These are phyloP conservation scores for Amphilophus citrinellus DNA, from an alignment of 2,113 vertebrate genomes.

Conservation along the genomic window DNA sequence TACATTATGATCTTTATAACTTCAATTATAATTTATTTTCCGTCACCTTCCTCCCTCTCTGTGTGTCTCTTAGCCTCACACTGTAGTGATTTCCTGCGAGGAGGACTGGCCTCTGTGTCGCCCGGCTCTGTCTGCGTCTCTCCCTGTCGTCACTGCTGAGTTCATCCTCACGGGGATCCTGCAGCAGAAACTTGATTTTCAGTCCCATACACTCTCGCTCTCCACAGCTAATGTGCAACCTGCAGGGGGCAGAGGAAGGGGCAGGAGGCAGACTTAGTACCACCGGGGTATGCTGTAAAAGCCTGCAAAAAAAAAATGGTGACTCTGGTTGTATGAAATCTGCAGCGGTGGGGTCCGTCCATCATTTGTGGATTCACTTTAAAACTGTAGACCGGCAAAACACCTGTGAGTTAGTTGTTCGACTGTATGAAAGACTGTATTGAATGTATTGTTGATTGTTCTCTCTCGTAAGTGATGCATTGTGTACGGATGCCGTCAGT, in stretches of 20 bases:
- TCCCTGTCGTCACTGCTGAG: slow-evolving; percentile 86
- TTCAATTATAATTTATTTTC: not conserved
- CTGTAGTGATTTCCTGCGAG: slow-evolving; percentile 87
- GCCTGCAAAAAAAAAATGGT: not conserved
- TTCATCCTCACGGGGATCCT: slow-evolving; percentile 90
- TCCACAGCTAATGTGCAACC: slow-evolving; percentile 17
- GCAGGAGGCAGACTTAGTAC: slow-evolving; percentile 59
- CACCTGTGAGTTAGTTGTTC: slow-evolving; percentile 19
- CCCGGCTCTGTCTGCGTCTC: slow-evolving; percentile 69
- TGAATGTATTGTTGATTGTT: slow-evolving; percentile 22
- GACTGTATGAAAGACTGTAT: not conserved
- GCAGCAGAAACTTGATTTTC: slow-evolving; percentile 83
- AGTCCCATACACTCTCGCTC: slow-evolving; percentile 70
- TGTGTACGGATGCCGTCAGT: not conserved
- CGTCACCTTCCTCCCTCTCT: not conserved
- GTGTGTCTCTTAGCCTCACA: slow-evolving; percentile 76
- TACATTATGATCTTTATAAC: not conserved
- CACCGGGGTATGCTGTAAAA: not conserved
- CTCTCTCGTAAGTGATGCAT: not conserved
- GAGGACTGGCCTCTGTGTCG: slow-evolving; percentile 83
- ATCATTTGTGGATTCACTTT: not conserved
- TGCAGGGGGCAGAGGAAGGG: slow-evolving; percentile 55
- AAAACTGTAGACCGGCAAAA: not conserved
- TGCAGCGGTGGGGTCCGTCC: not conserved
- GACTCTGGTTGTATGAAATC: not conserved